Conservation (phyloP, 2,888 invertebrate genomes). For the Aplocera efformata region DNA sequence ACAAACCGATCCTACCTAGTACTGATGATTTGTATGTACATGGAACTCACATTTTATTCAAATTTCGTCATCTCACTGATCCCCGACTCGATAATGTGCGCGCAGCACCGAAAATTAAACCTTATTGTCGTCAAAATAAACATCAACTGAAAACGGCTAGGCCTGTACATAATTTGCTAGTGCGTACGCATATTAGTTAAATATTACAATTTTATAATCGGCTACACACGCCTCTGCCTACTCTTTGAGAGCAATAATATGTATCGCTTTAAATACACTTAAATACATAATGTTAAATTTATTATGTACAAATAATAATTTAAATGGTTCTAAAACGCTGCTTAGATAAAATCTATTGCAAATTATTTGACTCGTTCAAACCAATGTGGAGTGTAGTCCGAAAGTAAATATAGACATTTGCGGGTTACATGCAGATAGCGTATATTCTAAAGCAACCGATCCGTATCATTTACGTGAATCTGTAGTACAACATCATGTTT, state of each 20-base stretch:
- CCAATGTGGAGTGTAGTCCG: constrained; percentile 5
- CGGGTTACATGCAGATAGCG: constrained; percentile 3
- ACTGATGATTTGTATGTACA: constrained; percentile 48
- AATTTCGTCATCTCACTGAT: constrained; percentile 23
- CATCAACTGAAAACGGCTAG: constrained; percentile 41
- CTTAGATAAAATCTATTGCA: constrained; percentile 18
- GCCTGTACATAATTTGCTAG: constrained; percentile 53
- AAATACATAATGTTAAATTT: constrained; percentile 66
- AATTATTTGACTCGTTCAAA: constrained; percentile 13
- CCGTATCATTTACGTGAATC: too few relatives aligned
- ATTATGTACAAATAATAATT: constrained; percentile 76
- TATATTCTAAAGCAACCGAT: background rate
- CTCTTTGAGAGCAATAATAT: constrained; percentile 55
- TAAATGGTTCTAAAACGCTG: constrained; percentile 35
- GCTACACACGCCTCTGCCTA: constrained; percentile 40
- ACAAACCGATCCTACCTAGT: constrained; percentile 36
- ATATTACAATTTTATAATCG: constrained; percentile 36
- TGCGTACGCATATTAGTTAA: constrained; percentile 27
- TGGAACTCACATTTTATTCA: constrained; percentile 37
- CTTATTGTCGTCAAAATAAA: constrained; percentile 38
- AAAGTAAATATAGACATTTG: constrained; percentile 5
- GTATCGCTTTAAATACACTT: constrained; percentile 49
- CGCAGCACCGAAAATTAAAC: constrained; percentile 30
- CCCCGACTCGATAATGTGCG: constrained; percentile 24
- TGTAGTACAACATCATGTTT: too few relatives aligned